phyloP scores from a whole-genome alignment of 1,140 invertebrate genomes.

The Akabosia matsudoensis region DNA sequence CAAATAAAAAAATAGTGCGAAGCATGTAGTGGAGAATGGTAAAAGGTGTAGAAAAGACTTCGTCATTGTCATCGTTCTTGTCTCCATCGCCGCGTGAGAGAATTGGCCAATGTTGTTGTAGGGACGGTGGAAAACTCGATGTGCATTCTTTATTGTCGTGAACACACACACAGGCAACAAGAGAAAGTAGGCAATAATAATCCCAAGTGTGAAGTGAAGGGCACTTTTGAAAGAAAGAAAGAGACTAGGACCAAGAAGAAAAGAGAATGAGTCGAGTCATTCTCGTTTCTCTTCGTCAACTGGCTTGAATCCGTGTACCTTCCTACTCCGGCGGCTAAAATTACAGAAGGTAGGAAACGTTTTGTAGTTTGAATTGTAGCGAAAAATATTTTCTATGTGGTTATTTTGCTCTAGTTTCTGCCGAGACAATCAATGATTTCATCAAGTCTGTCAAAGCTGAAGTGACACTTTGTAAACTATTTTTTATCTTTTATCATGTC shows the following conservation, averaged over 20 bases:
- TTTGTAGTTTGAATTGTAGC: no score
- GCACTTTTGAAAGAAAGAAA: constrained; percentile 1
- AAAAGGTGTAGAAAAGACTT: constrained; percentile 2
- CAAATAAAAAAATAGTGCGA: neutral
- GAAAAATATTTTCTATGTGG: neutral
- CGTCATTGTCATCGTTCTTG: constrained; percentile 11
- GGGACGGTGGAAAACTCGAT: neutral
- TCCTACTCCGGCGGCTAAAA: neutral
- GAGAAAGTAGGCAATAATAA: neutral
- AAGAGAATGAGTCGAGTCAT: neutral
- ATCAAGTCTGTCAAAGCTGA: constrained; percentile 20
- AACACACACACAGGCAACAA: neutral
- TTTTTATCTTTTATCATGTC: neutral
- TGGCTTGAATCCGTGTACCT: neutral
- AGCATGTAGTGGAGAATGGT: no score
- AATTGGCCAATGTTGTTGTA: neutral
- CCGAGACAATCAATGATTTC: constrained; percentile 20
- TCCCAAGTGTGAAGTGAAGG: constrained; percentile 24
- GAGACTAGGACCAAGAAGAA: neutral
- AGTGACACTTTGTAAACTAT: constrained; percentile 8
- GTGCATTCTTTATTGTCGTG: neutral
- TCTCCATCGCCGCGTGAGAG: constrained; percentile 5
- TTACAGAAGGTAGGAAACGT: neutral
- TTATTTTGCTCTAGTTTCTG: neutral
- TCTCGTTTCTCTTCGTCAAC: neutral